These are phyloP conservation scores for Myotis lucifugus DNA, from an alignment of 2,113 vertebrate genomes.

Conservation along the genomic window DNA sequence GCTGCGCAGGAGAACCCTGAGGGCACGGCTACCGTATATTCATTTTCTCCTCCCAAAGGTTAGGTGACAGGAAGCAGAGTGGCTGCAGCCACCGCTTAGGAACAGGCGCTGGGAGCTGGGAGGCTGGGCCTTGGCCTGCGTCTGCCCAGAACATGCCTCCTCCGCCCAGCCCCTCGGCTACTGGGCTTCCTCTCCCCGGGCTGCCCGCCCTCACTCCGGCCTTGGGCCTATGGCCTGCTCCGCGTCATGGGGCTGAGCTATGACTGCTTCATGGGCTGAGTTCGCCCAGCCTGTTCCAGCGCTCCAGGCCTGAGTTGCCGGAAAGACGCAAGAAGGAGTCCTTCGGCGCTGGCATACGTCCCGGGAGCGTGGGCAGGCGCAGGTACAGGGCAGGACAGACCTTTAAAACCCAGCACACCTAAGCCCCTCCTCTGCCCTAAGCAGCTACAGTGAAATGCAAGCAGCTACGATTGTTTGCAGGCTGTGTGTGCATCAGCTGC, in stretches of 20 bases:
- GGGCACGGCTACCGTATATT: background rate
- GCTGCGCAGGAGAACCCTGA: background rate
- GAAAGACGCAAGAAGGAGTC: conserved; percentile 67
- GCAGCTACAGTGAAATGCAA: conserved; percentile 74
- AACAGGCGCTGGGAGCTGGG: no score
- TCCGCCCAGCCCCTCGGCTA: background rate
- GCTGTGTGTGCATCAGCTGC: conserved; percentile 74
- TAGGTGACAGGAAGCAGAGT: conserved; percentile 1
- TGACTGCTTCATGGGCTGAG: background rate
- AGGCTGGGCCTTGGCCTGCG: background rate
- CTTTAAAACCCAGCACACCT: conserved; percentile 79
- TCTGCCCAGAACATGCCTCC: no score
- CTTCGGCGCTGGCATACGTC: conserved; percentile 70
- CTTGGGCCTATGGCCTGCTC: background rate
- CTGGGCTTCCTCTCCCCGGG: no score
- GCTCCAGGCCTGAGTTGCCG: conserved; percentile 49
- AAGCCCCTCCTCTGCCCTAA: conserved; percentile 76
- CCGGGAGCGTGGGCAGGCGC: conserved; percentile 74
- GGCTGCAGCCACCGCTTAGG: background rate
- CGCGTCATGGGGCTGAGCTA: background rate
- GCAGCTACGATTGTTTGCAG: conserved; percentile 80
- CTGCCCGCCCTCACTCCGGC: background rate
- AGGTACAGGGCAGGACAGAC: conserved; percentile 23
- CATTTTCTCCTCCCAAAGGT: conserved; percentile 30
- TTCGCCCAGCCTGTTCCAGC: conserved; percentile 62